Evolutionary conservation across 2,113 vertebrate genomes (phyloP).

Genomic region (Heteronetta atricapilla): DNA sequence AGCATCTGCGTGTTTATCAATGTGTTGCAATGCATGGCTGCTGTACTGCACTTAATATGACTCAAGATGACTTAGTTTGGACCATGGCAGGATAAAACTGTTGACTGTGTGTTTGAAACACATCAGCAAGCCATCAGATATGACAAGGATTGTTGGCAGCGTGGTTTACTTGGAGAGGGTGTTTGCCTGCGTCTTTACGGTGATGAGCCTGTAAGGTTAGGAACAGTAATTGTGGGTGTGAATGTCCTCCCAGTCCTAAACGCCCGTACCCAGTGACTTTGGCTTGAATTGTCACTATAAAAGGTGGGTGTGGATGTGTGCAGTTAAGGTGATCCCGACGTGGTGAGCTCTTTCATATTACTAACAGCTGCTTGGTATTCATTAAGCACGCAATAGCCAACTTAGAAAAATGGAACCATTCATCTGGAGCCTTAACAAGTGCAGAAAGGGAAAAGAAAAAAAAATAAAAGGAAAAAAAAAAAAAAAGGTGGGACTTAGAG

Average conservation of each 20-base stretch:
- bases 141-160: neutral
- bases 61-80: neutral
- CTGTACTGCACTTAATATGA: neutral
- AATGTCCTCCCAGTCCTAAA: neutral
- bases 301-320: neutral
- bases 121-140: neutral
- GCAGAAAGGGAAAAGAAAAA: too few species aligned
- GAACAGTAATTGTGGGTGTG: neutral
- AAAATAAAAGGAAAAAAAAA: neutral
- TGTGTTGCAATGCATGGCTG: neutral
- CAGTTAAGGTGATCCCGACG: neutral
- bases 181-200: neutral
- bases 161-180: neutral
- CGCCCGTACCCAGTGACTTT: neutral
- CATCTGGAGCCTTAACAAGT: neutral
- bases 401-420: neutral
- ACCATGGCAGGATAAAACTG: neutral
- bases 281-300: neutral
- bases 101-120: neutral
- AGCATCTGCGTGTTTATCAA: neutral
- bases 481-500: neutral
- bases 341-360: neutral
- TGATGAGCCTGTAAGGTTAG: neutral
- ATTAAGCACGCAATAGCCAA: neutral
- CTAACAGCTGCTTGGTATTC: neutral